These are phyloP conservation scores for Pristiophorus japonicus DNA, from an alignment of 2,113 vertebrate species.

Conservation along the genomic window DNA sequence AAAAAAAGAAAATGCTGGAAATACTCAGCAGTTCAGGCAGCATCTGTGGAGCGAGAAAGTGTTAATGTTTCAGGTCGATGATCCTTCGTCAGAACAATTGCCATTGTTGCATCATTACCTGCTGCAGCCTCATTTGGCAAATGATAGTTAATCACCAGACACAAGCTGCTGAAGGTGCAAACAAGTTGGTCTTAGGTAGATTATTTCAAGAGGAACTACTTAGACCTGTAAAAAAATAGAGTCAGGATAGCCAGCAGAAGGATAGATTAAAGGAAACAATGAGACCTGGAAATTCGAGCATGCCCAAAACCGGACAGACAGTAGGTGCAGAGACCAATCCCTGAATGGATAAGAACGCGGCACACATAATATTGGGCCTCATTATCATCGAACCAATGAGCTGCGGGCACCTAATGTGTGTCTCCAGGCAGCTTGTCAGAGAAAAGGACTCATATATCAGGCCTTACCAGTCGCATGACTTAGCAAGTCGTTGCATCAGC, in stretches of 20 bases:
- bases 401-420: too few species aligned
- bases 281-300: neutral
- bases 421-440: too few species aligned
- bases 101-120: neutral
- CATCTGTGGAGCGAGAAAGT: too few species aligned
- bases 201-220: neutral
- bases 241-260: neutral
- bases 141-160: neutral
- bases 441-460: too few species aligned
- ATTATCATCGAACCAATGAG: too few species aligned
- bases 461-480: too few species aligned
- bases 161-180: neutral
- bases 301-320: neutral
- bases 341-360: neutral
- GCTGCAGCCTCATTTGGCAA: neutral
- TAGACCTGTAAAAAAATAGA: neutral
- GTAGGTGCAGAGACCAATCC: neutral
- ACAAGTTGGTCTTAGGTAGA: neutral
- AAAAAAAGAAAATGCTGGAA: too few species aligned
- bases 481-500: too few species aligned
- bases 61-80: too few species aligned
- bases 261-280: neutral
- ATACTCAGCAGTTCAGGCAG: too few species aligned
- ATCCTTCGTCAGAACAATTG: too few species aligned
- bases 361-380: too few species aligned